Evolutionary conservation across 2,888 invertebrate species (phyloP).

Genomic region (Tenthredo livida): DNA sequence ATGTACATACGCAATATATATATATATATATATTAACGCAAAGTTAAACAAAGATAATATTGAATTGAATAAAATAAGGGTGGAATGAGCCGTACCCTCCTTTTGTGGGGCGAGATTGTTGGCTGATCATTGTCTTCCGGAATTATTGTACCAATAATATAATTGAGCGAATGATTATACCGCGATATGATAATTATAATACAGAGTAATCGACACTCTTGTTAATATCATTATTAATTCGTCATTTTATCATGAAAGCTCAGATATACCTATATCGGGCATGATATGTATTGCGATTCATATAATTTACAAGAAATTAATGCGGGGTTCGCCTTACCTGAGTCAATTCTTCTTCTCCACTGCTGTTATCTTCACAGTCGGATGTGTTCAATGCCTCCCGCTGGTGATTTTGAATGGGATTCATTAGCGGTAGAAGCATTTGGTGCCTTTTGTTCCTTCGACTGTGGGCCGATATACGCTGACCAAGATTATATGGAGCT

Average conservation of each 20-base stretch:
- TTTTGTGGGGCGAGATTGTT: no score
- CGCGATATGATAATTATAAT: no score
- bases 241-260: no score
- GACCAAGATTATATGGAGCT: conserved; percentile 70
- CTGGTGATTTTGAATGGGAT: conserved; percentile 69
- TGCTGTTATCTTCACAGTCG: conserved; percentile 78
- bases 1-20: no score
- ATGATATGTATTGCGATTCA: not conserved
- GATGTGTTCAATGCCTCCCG: conserved; percentile 71
- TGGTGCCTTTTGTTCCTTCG: conserved; percentile 71
- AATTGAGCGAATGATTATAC: no score
- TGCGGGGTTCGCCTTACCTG: conserved; percentile 65
- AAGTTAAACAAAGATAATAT: no score
- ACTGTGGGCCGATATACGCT: conserved; percentile 68
- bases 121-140: no score
- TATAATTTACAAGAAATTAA: not conserved
- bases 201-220: no score
- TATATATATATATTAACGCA: no score
- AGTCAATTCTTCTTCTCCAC: conserved; percentile 76
- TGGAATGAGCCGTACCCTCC: no score
- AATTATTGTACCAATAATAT: no score
- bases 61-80: no score
- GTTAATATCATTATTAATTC: not conserved
- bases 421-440: conserved; percentile 63
- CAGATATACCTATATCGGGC: not conserved